Evolutionary conservation across 2,888 invertebrate genomes (phyloP).

Genomic region (Stramonita haemastoma): DNA sequence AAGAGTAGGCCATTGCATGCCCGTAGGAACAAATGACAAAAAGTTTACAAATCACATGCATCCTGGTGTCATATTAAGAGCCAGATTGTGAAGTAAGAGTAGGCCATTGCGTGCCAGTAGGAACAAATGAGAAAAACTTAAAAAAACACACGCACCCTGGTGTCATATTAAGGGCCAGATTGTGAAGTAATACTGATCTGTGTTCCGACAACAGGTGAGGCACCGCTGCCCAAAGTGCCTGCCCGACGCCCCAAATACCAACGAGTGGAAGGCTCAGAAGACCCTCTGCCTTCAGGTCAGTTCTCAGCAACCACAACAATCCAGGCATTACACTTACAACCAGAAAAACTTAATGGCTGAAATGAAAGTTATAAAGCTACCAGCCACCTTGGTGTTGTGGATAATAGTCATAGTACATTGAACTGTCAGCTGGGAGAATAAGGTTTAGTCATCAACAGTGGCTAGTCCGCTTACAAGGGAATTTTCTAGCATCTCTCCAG

Average conservation of each 20-base stretch:
- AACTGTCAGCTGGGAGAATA: no score
- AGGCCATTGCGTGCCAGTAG: no score
- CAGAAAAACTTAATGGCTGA: neutral
- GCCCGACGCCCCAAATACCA: slow-evolving; percentile 65
- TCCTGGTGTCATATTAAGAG: neutral
- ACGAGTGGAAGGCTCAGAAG: slow-evolving; percentile 82
- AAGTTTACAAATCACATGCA: no score
- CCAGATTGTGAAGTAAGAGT: neutral
- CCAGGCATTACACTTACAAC: neutral
- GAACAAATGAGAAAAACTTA: no score
- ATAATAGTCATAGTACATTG: no score
- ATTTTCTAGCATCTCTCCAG: no score
- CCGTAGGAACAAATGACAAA: no score
- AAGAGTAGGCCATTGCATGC: no score
- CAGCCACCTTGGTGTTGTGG: no score
- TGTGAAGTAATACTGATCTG: neutral
- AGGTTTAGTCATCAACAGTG: no score
- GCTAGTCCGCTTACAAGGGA: no score
- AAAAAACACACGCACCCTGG: no score
- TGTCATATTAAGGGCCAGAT: neutral
- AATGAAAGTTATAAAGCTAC: neutral
- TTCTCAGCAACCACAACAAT: neutral
- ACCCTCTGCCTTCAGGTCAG: slow-evolving; percentile 91
- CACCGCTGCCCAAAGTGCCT: slow-evolving; percentile 63
- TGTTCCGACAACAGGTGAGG: slow-evolving; percentile 25